Percentiles rank a stretch among this genome's conserved stretches.
These are phyloP conservation scores for Anthoptus insignis DNA, from an alignment of 2,888 invertebrate species.

Conservation along the genomic window DNA sequence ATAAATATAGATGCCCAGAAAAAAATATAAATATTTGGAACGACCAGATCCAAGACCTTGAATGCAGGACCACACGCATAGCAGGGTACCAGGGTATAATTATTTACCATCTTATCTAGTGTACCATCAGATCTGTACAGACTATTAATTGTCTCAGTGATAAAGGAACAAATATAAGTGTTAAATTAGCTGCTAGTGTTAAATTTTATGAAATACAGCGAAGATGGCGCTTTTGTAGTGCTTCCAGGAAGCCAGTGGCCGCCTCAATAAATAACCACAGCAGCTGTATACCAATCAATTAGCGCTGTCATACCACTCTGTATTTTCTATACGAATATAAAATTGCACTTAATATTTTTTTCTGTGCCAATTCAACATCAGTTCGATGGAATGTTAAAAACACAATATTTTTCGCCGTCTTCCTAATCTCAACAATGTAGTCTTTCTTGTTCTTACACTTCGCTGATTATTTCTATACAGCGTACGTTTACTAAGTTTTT, in stretches of 20 bases:
- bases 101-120: no score
- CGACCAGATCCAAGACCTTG: no score
- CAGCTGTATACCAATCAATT: slow-evolving; percentile 83
- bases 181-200: no score
- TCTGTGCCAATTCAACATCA: slow-evolving; percentile 81
- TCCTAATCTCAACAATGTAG: slow-evolving; percentile 75
- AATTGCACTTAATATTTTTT: slow-evolving; percentile 74
- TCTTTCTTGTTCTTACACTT: slow-evolving; percentile 25
- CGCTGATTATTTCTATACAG: slow-evolving; percentile 24
- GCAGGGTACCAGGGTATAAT: no score
- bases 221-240: slow-evolving; percentile 48
- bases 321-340: slow-evolving; percentile 75
- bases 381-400: slow-evolving; percentile 80
- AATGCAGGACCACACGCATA: no score
- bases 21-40: no score
- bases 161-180: no score
- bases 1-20: no score
- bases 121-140: no score
- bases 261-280: slow-evolving; percentile 63
- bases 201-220: background rate
- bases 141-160: no score
- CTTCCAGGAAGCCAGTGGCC: slow-evolving; percentile 66
- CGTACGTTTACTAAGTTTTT: slow-evolving; percentile 13
- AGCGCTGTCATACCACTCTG: slow-evolving; percentile 72
- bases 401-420: slow-evolving; percentile 79